Percentiles rank a stretch among this genome's conserved stretches.
These are phyloP conservation scores for Chelonus insularis DNA, from an alignment of 1,140 invertebrate genomes.

Conservation along the genomic window DNA sequence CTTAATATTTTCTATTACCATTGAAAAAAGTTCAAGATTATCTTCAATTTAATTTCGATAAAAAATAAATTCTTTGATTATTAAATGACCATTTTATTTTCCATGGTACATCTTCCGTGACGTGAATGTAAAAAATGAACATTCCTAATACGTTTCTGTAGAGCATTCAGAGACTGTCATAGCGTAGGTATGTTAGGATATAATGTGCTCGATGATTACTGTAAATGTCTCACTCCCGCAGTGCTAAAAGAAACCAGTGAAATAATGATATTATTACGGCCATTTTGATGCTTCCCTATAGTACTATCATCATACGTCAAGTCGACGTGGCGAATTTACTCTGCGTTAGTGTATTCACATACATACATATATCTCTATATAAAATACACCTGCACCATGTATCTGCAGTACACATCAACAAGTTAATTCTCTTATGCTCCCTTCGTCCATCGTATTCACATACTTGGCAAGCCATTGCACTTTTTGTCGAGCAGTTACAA, in stretches of 20 bases:
- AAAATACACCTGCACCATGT: not conserved
- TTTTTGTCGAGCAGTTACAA: constrained; percentile 49
- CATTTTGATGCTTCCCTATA: constrained; percentile 49
- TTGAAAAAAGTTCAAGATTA: too few species aligned
- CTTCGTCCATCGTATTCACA: not conserved
- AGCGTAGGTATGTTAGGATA: not conserved
- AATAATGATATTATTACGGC: constrained; percentile 55
- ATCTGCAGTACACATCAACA: constrained; percentile 4
- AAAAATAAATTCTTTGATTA: too few species aligned
- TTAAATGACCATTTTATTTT: too few species aligned
- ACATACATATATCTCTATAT: constrained; percentile 2
- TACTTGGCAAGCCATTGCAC: not conserved
- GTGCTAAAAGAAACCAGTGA: constrained; percentile 39
- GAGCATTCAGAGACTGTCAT: not conserved
- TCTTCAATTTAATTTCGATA: too few species aligned
- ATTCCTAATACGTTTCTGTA: too few species aligned
- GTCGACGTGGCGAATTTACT: constrained; percentile 42
- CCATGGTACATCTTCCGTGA: too few species aligned
- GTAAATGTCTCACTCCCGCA: constrained; percentile 32
- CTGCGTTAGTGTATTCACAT: constrained; percentile 16
- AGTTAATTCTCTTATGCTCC: not conserved
- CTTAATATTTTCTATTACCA: too few species aligned
- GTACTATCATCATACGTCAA: constrained; percentile 53
- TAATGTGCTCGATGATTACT: not conserved
- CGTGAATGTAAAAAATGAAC: too few species aligned